Percentiles rank a stretch among this genome's conserved stretches.
Evolutionary conservation across 2,797 vertebrate genomes (phyloP).

Genomic region (Thamnophis elegans): DNA sequence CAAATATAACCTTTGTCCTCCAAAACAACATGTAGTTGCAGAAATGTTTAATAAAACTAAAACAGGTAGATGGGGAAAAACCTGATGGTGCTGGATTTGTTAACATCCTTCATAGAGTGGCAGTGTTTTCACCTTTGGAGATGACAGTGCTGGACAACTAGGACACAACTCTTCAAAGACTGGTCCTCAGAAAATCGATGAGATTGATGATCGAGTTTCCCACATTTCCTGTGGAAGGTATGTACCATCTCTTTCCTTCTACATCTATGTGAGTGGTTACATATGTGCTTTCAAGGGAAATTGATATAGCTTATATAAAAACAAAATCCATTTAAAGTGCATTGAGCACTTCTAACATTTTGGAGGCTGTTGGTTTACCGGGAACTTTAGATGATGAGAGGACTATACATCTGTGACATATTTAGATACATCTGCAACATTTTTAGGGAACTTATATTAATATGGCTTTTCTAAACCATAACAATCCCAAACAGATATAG

Average conservation of each 20-base stretch:
- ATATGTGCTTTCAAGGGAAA: not conserved
- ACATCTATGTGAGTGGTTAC: no score
- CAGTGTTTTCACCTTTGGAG: slow-evolving; percentile 66
- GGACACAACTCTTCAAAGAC: slow-evolving; percentile 29
- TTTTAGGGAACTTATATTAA: not conserved
- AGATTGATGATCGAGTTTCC: slow-evolving; percentile 50
- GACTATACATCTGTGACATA: not conserved
- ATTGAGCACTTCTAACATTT: not conserved
- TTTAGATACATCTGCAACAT: not conserved
- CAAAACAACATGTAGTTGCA: not conserved
- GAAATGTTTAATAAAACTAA: not conserved
- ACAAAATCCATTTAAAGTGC: not conserved
- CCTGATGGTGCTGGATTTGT: not conserved
- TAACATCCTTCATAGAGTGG: slow-evolving; percentile 50
- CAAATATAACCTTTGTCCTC: not conserved
- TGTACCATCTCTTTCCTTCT: not conserved
- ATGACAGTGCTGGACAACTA: slow-evolving; percentile 59
- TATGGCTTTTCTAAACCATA: not conserved
- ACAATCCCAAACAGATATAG: not conserved
- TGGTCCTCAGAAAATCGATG: slow-evolving; percentile 59
- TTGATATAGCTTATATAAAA: not conserved
- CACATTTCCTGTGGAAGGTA: slow-evolving; percentile 69
- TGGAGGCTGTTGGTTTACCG: not conserved
- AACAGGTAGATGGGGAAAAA: no score
- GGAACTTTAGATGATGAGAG: not conserved